These are phyloP conservation scores for Acleris cristana DNA, from an alignment of 2,888 invertebrate species.

Conservation along the genomic window DNA sequence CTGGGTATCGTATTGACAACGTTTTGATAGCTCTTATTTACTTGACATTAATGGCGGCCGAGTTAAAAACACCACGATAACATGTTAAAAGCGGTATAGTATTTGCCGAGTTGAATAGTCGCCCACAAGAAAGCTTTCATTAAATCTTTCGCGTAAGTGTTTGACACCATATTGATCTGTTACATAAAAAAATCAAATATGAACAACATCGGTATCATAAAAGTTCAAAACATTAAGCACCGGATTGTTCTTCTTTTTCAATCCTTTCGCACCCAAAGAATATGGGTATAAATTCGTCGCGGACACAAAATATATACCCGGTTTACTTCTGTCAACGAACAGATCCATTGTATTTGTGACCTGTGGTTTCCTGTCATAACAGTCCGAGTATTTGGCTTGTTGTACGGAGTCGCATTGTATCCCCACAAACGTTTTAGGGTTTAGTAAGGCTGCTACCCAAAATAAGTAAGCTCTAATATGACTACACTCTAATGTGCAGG, in stretches of 20 bases:
- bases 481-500: constrained; percentile 48
- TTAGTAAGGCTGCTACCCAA: constrained; percentile 48
- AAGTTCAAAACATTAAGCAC: neutral
- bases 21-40: too few species aligned
- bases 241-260: constrained; percentile 55
- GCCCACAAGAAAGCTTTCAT: too few species aligned
- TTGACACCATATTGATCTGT: too few species aligned
- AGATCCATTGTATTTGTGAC: constrained; percentile 48
- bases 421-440: constrained; percentile 48
- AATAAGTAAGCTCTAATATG: constrained; percentile 46
- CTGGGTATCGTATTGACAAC: too few species aligned
- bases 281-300: constrained; percentile 47
- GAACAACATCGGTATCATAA: neutral
- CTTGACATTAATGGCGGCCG: too few species aligned
- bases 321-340: constrained; percentile 45
- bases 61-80: too few species aligned
- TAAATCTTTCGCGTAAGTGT: too few species aligned
- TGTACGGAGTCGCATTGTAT: constrained; percentile 53
- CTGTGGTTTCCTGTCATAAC: constrained; percentile 47
- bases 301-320: constrained; percentile 53
- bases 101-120: too few species aligned
- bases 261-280: constrained; percentile 55
- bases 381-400: constrained; percentile 49
- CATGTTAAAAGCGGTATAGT: too few species aligned
- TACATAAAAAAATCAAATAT: neutral